Base-by-base conservation (phyloP, 2,797 vertebrate species). In the Eremophila alpestris region DNA sequence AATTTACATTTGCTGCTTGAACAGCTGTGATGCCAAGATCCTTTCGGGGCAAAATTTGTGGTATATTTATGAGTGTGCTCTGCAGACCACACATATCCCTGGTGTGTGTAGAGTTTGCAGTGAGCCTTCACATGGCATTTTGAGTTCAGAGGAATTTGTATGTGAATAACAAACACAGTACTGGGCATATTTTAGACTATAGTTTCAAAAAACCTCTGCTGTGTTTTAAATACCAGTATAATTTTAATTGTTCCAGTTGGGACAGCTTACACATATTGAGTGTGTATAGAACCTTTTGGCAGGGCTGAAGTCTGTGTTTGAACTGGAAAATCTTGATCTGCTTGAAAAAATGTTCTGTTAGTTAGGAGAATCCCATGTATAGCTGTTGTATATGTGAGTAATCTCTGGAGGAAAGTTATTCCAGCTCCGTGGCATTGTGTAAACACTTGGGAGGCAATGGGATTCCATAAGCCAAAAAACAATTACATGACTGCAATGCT, bases 1-100 rank as follows among this genome's bases (percentile, higher is more conserved):
- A 91, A 88, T 95, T 94, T 93, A 46, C 24, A 90, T 88, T 65
- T n/a, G 21, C 65, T 93, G 46, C 69, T 88, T 80, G 30, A 89
- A 45, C 59, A 91, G 48, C 79, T 83, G 46, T 38, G 55, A 78
- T 91, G 51, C 58, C 79, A 83, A 81, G 48, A 67, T 68, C 29
- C 11, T 89, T 83, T 38, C 4, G 79, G 64, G 69, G 51, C 36
- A 45, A 60, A 15, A 84, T 90, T 74, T 71, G 46, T 3, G 7
- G 7, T 65, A 0, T 30, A 51, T 92, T 74, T 16, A 2, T 22
- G 52, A 67, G 17, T 24, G 7, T 65, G 12, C 12, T 89, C 54
- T 74, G 40, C 75, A 80, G 36, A 36, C 73, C 76, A 45, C 36
- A 24, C 8, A 1, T 26, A 40, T 40, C 79, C 79, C 62, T 78